These are phyloP conservation scores for Darevskia mixta DNA, from an alignment of 2,797 vertebrate genomes.

Conservation along the genomic window DNA sequence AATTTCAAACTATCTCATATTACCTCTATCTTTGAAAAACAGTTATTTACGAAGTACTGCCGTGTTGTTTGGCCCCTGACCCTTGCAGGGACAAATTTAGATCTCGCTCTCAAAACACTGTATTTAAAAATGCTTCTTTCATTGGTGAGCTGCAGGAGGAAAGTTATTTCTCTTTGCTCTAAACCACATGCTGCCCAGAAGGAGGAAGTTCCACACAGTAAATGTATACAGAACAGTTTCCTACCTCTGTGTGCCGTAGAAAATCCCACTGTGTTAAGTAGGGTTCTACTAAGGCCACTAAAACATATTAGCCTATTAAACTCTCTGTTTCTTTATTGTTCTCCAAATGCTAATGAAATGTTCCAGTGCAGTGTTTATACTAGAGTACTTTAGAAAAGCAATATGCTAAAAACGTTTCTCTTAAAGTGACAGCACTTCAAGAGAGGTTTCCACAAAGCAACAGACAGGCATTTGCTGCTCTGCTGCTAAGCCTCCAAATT, in stretches of 20 bases:
- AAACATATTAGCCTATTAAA: slow-evolving; percentile 76
- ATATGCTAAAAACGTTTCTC: slow-evolving; percentile 65
- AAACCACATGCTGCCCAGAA: slow-evolving; percentile 63
- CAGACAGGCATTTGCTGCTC: not conserved
- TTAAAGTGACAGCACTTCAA: slow-evolving; percentile 45
- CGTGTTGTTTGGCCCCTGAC: slow-evolving; percentile 39
- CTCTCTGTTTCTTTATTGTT: slow-evolving; percentile 72
- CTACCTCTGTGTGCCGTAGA: slow-evolving; percentile 72
- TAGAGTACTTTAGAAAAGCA: slow-evolving; percentile 68
- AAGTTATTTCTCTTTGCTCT: slow-evolving; percentile 67
- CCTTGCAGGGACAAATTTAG: slow-evolving; percentile 69
- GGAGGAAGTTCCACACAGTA: slow-evolving; percentile 69
- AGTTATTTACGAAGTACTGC: slow-evolving; percentile 56
- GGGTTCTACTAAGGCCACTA: slow-evolving; percentile 75
- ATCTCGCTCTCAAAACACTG: slow-evolving; percentile 51
- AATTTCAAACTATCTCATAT: slow-evolving; percentile 19
- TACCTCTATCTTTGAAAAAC: slow-evolving; percentile 48
- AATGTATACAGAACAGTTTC: slow-evolving; percentile 75
- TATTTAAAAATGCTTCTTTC: slow-evolving; percentile 64
- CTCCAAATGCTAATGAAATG: slow-evolving; percentile 77
- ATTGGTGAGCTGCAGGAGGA: slow-evolving; percentile 66
- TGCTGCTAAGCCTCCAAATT: slow-evolving; percentile 27
- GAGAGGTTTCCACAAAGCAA: accelerated
- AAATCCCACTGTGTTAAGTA: slow-evolving; percentile 79
- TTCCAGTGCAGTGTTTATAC: slow-evolving; percentile 72